Conservation (phyloP, 2,888 invertebrate genomes). For the Pasiphila rectangulata region DNA sequence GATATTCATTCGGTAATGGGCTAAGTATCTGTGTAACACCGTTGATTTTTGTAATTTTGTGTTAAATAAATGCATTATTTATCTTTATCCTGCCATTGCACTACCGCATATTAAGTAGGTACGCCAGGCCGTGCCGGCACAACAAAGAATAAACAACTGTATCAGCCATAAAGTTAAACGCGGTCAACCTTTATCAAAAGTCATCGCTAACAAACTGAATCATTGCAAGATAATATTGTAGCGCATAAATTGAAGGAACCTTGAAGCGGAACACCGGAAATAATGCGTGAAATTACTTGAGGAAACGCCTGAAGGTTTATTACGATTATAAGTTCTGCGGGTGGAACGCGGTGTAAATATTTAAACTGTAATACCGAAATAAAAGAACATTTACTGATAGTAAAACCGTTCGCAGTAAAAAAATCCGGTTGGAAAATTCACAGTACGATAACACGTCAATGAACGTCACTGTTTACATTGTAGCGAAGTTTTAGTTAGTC, state of each 20-base stretch:
- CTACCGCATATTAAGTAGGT: neutral
- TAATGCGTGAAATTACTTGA: slow-evolving; percentile 28
- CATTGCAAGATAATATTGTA: slow-evolving; percentile 11
- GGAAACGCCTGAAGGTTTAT: slow-evolving; percentile 31
- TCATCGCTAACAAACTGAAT: slow-evolving; percentile 1
- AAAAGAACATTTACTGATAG: slow-evolving; percentile 5
- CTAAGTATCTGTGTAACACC: too few relatives aligned
- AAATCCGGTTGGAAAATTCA: neutral
- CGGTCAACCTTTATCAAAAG: slow-evolving; percentile 15
- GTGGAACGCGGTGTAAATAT: slow-evolving; percentile 10
- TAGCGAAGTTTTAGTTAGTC: too few relatives aligned
- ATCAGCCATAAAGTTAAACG: slow-evolving; percentile 5
- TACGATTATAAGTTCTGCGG: slow-evolving; percentile 24
- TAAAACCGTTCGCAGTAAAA: neutral
- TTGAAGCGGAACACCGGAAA: slow-evolving; percentile 21
- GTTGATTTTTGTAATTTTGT: too few relatives aligned
- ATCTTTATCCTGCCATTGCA: neutral
- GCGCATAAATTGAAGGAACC: slow-evolving; percentile 13
- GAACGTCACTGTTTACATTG: too few relatives aligned
- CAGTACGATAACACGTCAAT: too few relatives aligned
- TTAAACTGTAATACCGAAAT: slow-evolving; percentile 10
- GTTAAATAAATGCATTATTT: too few relatives aligned
- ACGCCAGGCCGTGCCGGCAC: neutral
- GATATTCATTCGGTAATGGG: too few relatives aligned
- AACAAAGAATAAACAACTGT: neutral